Conservation (phyloP, 2,888 invertebrate species). For the Plebejus argus region DNA sequence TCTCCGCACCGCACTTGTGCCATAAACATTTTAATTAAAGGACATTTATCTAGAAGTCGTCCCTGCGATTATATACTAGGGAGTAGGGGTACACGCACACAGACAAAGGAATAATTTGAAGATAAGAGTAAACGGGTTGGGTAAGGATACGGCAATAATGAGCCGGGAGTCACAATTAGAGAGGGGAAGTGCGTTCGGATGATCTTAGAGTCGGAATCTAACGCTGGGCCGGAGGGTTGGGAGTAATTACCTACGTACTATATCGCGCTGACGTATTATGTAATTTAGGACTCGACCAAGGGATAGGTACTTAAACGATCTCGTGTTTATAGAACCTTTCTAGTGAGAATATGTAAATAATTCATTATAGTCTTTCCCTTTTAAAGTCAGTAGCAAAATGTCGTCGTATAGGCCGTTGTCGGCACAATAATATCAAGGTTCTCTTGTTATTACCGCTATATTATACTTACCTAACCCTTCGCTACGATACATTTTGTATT, state of each 20-base stretch:
- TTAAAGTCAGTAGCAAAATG: not conserved
- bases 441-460: too few relatives aligned
- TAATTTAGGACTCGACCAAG: conserved; percentile 17
- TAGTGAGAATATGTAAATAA: not conserved
- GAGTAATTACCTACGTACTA: conserved; percentile 38
- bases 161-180: conserved; percentile 77
- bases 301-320: conserved; percentile 11
- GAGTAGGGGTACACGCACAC: conserved; percentile 36
- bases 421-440: too few relatives aligned
- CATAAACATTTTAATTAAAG: conserved; percentile 21
- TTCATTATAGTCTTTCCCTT: not conserved
- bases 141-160: conserved; percentile 75
- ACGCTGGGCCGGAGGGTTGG: conserved; percentile 46
- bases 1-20: not conserved
- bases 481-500: too few relatives aligned
- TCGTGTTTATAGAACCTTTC: not conserved
- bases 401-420: not conserved
- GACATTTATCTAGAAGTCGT: conserved; percentile 14
- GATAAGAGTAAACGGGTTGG: conserved; percentile 72
- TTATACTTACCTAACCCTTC: too few relatives aligned
- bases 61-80: conserved; percentile 14
- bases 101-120: conserved; percentile 55
- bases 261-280: conserved; percentile 28
- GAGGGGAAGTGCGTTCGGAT: conserved; percentile 74
- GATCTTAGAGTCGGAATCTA: conserved; percentile 74